These are phyloP conservation scores for Tenebrio molitor DNA, from an alignment of 1,140 invertebrate species.

Conservation along the genomic window DNA sequence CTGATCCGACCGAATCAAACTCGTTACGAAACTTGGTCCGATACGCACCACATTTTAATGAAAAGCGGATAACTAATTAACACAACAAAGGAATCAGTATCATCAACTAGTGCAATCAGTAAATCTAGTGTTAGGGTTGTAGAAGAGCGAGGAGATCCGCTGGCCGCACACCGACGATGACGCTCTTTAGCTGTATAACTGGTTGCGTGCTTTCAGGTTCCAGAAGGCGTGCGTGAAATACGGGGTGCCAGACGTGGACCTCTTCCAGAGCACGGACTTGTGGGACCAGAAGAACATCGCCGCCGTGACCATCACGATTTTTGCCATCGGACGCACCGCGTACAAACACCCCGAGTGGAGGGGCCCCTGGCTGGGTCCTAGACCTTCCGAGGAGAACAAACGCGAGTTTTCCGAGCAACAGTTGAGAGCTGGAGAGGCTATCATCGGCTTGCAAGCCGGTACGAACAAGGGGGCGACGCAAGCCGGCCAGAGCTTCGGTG, in stretches of 20 bases:
- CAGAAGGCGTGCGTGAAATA: slow-evolving; percentile 89
- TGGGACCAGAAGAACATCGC: slow-evolving; percentile 95
- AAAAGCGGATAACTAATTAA: slow-evolving; percentile 43
- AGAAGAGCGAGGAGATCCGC: slow-evolving; percentile 39
- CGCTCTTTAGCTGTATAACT: slow-evolving; percentile 10
- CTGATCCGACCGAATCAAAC: slow-evolving; percentile 1
- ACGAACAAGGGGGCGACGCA: slow-evolving; percentile 92
- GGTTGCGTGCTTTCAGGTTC: slow-evolving; percentile 74
- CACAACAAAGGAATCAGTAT: slow-evolving; percentile 58
- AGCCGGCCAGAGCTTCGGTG: slow-evolving; percentile 92
- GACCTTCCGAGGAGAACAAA: slow-evolving; percentile 87
- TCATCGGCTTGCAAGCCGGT: slow-evolving; percentile 94
- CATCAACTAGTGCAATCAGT: slow-evolving; percentile 62
- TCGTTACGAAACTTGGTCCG: background rate
- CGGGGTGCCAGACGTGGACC: slow-evolving; percentile 89
- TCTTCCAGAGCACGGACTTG: slow-evolving; percentile 95
- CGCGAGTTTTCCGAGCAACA: slow-evolving; percentile 92
- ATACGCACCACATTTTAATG: slow-evolving; percentile 24
- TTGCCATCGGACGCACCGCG: slow-evolving; percentile 88
- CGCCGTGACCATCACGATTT: slow-evolving; percentile 88
- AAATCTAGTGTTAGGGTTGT: slow-evolving; percentile 52
- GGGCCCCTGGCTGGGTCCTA: slow-evolving; percentile 88
- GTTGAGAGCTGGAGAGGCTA: slow-evolving; percentile 83
- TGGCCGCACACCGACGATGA: background rate
- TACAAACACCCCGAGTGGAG: slow-evolving; percentile 90